Evolutionary conservation across 2,888 invertebrate genomes (phyloP).

Genomic region (Lutraria lutraria): DNA sequence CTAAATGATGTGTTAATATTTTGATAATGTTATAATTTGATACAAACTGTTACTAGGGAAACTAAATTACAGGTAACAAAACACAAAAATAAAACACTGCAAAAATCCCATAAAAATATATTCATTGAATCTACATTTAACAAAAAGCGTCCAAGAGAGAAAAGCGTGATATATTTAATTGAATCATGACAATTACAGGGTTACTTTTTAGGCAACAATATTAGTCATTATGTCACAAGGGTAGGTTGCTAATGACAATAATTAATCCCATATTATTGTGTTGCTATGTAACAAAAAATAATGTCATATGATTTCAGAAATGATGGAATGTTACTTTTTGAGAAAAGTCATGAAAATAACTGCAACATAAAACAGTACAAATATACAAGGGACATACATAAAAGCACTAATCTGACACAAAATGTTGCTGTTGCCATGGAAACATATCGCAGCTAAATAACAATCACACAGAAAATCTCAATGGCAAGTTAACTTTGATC

Average conservation of each 20-base stretch:
- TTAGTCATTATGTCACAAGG: too few relatives aligned
- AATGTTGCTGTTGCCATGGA: constrained; percentile 24
- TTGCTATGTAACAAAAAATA: background rate
- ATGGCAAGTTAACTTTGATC: constrained; percentile 16
- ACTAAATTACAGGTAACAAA: too few relatives aligned
- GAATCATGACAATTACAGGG: too few relatives aligned
- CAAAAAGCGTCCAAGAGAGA: too few relatives aligned
- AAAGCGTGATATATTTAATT: too few relatives aligned
- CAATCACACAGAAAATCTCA: constrained; percentile 26
- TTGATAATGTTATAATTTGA: background rate
- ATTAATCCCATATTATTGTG: background rate
- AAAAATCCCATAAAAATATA: too few relatives aligned
- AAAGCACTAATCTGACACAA: constrained; percentile 13
- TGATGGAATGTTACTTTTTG: background rate
- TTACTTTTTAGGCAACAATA: too few relatives aligned
- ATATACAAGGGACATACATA: background rate
- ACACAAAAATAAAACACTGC: too few relatives aligned
- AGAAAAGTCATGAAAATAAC: background rate
- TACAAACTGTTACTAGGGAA: too few relatives aligned
- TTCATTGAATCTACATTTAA: too few relatives aligned
- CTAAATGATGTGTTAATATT: background rate
- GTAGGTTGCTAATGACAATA: too few relatives aligned
- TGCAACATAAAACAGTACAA: background rate
- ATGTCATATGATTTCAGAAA: background rate
- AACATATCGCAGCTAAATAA: background rate